Conservation (phyloP, 2,113 vertebrate species). For the Laticauda colubrina region DNA sequence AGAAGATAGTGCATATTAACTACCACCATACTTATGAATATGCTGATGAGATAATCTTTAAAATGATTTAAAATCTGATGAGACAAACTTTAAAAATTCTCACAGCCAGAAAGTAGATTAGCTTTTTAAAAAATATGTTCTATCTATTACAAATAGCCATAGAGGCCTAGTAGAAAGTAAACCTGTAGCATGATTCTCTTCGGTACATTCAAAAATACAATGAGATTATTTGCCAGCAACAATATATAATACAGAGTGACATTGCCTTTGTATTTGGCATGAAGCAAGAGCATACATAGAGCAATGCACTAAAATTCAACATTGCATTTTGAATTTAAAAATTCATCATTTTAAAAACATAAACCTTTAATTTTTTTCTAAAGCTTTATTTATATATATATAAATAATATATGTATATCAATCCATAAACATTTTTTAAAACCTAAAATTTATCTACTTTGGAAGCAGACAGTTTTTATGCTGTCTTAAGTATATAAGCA, state of each 20-base stretch:
- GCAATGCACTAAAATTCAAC: neutral
- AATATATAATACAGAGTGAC: neutral
- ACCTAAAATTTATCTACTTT: neutral
- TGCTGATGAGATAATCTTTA: neutral
- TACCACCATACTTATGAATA: neutral
- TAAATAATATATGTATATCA: too few relatives aligned
- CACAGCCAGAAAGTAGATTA: neutral
- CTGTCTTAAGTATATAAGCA: neutral
- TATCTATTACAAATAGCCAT: neutral
- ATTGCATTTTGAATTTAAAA: neutral
- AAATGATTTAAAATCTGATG: too few relatives aligned
- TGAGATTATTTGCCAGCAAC: neutral
- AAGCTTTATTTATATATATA: neutral
- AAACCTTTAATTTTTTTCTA: neutral
- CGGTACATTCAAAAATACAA: neutral
- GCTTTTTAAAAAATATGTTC: neutral
- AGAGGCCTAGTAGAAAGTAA: neutral
- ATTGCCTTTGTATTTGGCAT: neutral
- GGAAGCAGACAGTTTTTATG: neutral
- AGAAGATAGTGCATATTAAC: neutral
- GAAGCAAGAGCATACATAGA: neutral
- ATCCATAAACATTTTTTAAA: neutral
- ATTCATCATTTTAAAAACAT: neutral
- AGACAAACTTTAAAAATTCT: neutral
- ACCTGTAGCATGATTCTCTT: neutral